Conservation (phyloP, 2,888 invertebrate genomes). For the Liodrosophila aerea region DNA sequence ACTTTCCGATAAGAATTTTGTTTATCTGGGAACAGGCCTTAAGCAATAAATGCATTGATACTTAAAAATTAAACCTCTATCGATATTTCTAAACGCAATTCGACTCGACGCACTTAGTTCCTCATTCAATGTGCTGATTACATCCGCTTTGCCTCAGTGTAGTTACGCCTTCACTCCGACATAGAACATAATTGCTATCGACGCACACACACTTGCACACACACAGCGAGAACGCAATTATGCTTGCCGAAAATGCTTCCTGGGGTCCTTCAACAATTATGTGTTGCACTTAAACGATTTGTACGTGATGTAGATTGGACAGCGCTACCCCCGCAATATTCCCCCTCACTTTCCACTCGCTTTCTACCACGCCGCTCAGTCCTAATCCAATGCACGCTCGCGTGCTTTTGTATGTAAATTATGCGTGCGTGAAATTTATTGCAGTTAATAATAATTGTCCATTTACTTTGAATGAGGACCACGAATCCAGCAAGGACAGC, state of each 20-base stretch:
- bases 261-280: conserved; percentile 64
- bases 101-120: no score
- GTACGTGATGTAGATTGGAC: conserved; percentile 64
- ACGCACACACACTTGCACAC: conserved; percentile 38
- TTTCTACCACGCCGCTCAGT: neutral
- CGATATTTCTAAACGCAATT: no score
- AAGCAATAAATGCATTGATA: no score
- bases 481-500: conserved; percentile 24
- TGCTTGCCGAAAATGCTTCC: conserved; percentile 51
- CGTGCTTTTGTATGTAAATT: conserved; percentile 70
- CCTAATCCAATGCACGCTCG: conserved; percentile 43
- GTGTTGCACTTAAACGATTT: conserved; percentile 76
- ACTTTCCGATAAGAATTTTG: no score
- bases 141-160: conserved; percentile 28
- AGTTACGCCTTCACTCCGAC: neutral
- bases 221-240: conserved; percentile 31
- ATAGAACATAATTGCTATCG: conserved; percentile 61
- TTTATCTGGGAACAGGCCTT: no score
- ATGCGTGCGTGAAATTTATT: conserved; percentile 77
- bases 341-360: no score
- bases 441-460: conserved; percentile 79
- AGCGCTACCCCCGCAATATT: neutral
- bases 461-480: conserved; percentile 67
- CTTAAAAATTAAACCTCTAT: no score
- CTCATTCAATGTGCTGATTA: neutral